Base-by-base conservation (phyloP, 2,113 vertebrate genomes). In the Neolamprologus caudopunctatus region DNA sequence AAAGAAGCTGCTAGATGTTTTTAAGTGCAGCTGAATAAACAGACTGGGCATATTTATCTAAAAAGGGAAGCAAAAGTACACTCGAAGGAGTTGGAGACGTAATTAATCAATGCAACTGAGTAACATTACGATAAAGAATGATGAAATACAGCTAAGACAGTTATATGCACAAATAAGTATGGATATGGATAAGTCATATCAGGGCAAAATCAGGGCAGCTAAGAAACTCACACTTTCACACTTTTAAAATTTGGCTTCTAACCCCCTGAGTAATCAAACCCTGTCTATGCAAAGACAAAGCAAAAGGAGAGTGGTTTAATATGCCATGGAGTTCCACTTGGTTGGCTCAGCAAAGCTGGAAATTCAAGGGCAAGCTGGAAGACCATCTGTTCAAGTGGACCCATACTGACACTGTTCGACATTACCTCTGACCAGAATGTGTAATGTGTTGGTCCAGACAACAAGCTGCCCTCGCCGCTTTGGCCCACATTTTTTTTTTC, bases 311-410 rank as follows among this genome's bases (percentile, higher is more conserved):
- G 51, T 78, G 61, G 73, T 92, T 90, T 88, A 85, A 88, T n/a
- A 80, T 89, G 87, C 82, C 80, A 47, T 2, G 28, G 37, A 57
- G 82, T 88, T 95, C 85, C 86, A 88, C 81, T 84, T 55, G 86
- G 84, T 84, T 86, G 89, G 91, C 80, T 93, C 92, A 66, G 87
- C 85, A 68, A 80, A 83, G 58, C 80, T 61, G 42, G 45, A 80
- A 90, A 87, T 87, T 94, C 90, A 94, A 96, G 93, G 92, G 90
- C 89, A 80, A 82, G 71, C 84, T 57, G 87, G 71, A 87, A 42
- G 73, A 88, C 95, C 96, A 96, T 96, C 94, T 96, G 96, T 88
- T 93, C 80, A n/a, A 55, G 89, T 73, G 51, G 58, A 89, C 79
- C 84, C 81, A 47, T 42, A 31, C 16, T 87, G 89, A 85, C 89